phyloP scores from a whole-genome alignment of 2,797 vertebrate genomes.

The Sebastes variabilis region DNA sequence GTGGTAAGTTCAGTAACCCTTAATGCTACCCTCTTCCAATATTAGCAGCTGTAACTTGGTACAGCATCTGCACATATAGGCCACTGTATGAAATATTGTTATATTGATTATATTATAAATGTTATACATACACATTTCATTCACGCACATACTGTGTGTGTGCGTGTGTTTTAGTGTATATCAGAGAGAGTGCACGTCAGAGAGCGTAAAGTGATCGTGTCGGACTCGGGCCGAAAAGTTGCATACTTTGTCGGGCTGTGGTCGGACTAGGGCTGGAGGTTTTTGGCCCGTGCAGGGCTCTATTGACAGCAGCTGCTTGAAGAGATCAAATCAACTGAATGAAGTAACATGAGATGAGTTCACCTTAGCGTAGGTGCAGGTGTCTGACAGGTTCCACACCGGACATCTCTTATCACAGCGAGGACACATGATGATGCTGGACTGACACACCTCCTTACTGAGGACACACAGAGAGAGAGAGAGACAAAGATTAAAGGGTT shows the following conservation, averaged over 20 bases:
- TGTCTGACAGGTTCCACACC: conserved; percentile 87
- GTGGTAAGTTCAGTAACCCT: too few relatives aligned
- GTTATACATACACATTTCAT: neutral
- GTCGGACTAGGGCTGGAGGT: too few relatives aligned
- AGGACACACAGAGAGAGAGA: neutral
- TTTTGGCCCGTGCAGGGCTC: neutral
- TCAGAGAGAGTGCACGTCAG: too few relatives aligned
- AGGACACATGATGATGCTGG: conserved; percentile 89
- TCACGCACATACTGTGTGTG: neutral
- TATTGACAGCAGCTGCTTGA: fast-evolving
- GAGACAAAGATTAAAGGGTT: neutral
- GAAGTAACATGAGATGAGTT: neutral
- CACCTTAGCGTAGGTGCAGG: conserved; percentile 92
- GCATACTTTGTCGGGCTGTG: too few relatives aligned
- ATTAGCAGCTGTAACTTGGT: too few relatives aligned
- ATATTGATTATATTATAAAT: neutral
- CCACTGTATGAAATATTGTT: neutral
- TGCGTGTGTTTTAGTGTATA: too few relatives aligned
- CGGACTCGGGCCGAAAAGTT: too few relatives aligned
- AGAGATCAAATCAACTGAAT: neutral
- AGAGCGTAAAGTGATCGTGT: too few relatives aligned
- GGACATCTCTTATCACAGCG: conserved; percentile 86
- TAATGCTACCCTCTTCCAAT: too few relatives aligned
- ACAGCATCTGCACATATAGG: neutral
- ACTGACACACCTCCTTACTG: conserved; percentile 92